These are phyloP conservation scores for Heterodera carotae DNA, from an alignment of 1,140 invertebrate genomes.

Conservation along the genomic window DNA sequence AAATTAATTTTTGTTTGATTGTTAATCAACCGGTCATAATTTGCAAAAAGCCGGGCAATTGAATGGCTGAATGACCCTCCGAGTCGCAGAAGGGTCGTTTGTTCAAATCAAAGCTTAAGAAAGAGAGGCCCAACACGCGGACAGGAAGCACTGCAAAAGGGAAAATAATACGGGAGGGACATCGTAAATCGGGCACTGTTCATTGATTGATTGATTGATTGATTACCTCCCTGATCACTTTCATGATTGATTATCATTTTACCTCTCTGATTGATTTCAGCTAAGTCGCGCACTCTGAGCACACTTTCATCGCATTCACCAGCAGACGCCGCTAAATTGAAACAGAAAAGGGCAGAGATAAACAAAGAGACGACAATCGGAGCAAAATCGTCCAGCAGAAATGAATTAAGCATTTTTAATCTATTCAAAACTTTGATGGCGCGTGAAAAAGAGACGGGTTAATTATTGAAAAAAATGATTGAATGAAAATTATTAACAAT, in stretches of 20 bases:
- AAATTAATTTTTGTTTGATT: too few relatives aligned
- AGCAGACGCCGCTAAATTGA: background rate
- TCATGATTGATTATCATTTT: too few relatives aligned
- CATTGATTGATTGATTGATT: background rate
- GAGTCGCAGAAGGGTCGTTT: conserved; percentile 16
- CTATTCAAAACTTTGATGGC: background rate
- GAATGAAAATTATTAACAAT: too few relatives aligned
- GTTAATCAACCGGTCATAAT: conserved; percentile 26
- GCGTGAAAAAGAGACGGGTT: too few relatives aligned
- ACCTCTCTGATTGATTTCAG: background rate
- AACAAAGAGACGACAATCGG: background rate
- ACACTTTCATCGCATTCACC: conserved; percentile 1
- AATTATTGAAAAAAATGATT: too few relatives aligned
- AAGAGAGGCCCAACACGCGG: background rate
- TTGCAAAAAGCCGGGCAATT: conserved; percentile 22
- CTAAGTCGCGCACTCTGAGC: background rate
- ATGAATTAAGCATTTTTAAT: background rate
- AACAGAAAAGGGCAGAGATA: background rate
- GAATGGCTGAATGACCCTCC: conserved; percentile 4
- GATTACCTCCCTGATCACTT: too few relatives aligned
- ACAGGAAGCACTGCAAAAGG: background rate
- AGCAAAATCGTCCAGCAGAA: background rate
- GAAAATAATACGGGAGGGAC: background rate
- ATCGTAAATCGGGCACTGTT: background rate
- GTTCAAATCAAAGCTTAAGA: conserved; percentile 1